Evolutionary conservation across 2,797 vertebrate species (phyloP).

Genomic region (Lepilemur ruficaudatus): DNA sequence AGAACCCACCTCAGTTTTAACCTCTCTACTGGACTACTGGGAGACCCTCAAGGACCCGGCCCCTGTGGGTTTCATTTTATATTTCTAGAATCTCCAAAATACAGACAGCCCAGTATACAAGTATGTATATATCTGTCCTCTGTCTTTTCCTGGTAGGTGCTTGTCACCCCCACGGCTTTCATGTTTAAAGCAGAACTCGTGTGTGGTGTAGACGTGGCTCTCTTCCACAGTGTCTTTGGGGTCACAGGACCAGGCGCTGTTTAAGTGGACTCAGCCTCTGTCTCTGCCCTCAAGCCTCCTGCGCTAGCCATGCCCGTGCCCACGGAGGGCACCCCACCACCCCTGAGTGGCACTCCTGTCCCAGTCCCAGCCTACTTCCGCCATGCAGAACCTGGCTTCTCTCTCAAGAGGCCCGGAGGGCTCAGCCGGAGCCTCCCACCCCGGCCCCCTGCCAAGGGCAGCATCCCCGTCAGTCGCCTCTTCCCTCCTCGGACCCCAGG

Average conservation of each 20-base stretch:
- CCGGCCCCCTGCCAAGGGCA: constrained; percentile 89
- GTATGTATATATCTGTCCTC: neutral
- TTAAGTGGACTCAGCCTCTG: neutral
- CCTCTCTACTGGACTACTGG: neutral
- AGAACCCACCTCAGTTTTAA: neutral
- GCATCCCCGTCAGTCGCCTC: constrained; percentile 87
- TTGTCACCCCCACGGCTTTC: neutral
- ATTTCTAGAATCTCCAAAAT: neutral
- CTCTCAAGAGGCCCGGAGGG: constrained; percentile 87
- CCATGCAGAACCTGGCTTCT: constrained; percentile 91
- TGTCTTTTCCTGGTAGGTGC: constrained; percentile 3
- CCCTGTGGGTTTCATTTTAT: neutral
- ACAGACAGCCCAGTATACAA: neutral
- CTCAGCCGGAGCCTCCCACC: constrained; percentile 88
- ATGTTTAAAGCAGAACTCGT: neutral
- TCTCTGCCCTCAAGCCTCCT: neutral
- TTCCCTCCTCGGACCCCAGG: constrained; percentile 85
- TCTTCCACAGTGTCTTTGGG: neutral
- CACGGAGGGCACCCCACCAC: constrained; percentile 79
- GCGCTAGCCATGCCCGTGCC: constrained; percentile 85
- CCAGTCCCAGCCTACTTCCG: constrained; percentile 90
- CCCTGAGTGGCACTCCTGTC: constrained; percentile 83
- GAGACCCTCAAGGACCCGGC: neutral
- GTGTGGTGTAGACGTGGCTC: neutral
- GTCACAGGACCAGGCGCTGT: neutral